Conservation (phyloP, 2,113 vertebrate species). For the Chinchilla lanigera region DNA sequence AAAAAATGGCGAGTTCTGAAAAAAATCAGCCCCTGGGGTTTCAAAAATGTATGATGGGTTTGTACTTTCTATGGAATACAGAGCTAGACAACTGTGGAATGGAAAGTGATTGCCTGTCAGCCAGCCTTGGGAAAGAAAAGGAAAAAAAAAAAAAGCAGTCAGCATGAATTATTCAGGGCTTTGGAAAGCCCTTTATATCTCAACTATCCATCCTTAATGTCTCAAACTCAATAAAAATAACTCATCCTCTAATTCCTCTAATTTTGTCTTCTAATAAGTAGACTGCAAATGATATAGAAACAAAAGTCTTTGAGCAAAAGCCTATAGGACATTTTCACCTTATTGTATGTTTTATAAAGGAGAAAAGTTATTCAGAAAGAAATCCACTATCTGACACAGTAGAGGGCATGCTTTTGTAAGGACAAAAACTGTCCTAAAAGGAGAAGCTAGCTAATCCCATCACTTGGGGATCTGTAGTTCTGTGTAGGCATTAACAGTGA, state of each 20-base stretch:
- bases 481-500: background rate
- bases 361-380: background rate
- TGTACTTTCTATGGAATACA: background rate
- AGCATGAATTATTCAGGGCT: background rate
- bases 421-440: background rate
- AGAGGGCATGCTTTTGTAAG: background rate
- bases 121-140: background rate
- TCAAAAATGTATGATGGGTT: background rate
- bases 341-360: background rate
- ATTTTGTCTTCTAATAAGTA: background rate
- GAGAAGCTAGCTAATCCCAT: background rate
- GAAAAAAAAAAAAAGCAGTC: background rate
- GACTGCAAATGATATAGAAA: background rate
- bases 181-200: background rate
- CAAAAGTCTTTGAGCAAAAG: background rate
- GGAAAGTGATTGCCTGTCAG: background rate
- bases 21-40: background rate
- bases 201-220: background rate
- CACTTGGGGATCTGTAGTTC: background rate
- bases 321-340: background rate
- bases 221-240: background rate
- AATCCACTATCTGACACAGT: background rate
- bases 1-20: slow-evolving; percentile 3
- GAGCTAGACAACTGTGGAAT: background rate
- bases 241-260: background rate